Evolutionary conservation across 1,140 invertebrate genomes (phyloP).

Genomic region (Trichogramma pretiosum): DNA sequence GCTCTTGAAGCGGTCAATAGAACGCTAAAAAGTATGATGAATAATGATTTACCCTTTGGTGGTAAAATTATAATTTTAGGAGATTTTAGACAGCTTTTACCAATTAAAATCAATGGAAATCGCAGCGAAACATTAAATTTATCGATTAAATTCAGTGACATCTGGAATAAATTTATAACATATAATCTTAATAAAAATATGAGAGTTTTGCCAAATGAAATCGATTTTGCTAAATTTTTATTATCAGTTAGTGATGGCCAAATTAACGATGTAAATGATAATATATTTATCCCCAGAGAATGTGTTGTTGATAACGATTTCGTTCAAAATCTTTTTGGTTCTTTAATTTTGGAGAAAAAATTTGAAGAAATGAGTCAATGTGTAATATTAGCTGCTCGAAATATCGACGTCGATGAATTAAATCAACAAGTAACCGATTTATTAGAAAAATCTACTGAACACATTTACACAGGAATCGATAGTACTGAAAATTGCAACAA

Average conservation of each 20-base stretch:
- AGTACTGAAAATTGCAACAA: too few species aligned
- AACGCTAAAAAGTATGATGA: slow-evolving; percentile 17
- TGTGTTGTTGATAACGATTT: background rate
- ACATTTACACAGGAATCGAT: too few species aligned
- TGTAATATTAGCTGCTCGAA: too few species aligned
- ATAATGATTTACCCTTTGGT: slow-evolving; percentile 18
- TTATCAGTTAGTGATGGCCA: slow-evolving; percentile 7
- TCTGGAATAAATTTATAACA: slow-evolving; percentile 10
- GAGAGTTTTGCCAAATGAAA: slow-evolving; percentile 6
- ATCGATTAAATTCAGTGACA: slow-evolving; percentile 16
- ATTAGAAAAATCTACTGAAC: too few species aligned
- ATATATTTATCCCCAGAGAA: too few species aligned
- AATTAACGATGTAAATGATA: too few species aligned
- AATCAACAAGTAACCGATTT: too few species aligned
- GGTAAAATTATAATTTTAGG: slow-evolving; percentile 24
- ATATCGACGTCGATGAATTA: too few species aligned
- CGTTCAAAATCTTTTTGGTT: too few species aligned
- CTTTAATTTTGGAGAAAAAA: too few species aligned
- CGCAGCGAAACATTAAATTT: slow-evolving; percentile 21
- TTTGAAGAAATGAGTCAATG: too few species aligned
- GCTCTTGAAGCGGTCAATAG: slow-evolving; percentile 21
- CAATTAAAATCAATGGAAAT: slow-evolving; percentile 19
- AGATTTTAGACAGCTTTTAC: slow-evolving; percentile 24
- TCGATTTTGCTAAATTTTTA: slow-evolving; percentile 16
- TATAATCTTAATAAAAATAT: slow-evolving; percentile 10